These are phyloP conservation scores for Nautilus pompilius DNA, from an alignment of 1,140 invertebrate species.

Conservation along the genomic window DNA sequence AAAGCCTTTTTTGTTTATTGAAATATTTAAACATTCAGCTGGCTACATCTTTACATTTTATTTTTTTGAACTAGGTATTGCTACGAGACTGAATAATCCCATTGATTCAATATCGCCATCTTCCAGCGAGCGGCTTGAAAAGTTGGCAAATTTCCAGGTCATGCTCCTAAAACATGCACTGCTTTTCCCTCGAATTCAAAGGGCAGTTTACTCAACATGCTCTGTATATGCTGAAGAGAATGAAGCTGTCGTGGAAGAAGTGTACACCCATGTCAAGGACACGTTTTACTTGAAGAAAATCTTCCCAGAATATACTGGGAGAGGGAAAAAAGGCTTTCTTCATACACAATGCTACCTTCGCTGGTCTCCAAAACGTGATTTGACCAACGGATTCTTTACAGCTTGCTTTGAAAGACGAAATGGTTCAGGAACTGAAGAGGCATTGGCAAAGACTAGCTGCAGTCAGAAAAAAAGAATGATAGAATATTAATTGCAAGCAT, in stretches of 20 bases:
- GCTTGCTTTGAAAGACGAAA: slow-evolving; percentile 72
- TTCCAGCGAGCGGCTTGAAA: slow-evolving; percentile 30
- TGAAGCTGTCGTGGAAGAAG: slow-evolving; percentile 75
- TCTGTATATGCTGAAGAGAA: slow-evolving; percentile 88
- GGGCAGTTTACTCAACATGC: slow-evolving; percentile 93
- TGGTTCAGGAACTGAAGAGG: too few species aligned
- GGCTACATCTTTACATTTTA: not conserved
- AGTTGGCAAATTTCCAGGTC: slow-evolving; percentile 76
- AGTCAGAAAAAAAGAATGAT: too few species aligned
- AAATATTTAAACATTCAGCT: not conserved
- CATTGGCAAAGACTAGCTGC: too few species aligned
- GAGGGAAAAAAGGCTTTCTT: slow-evolving; percentile 38
- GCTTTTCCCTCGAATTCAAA: slow-evolving; percentile 77
- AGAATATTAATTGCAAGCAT: too few species aligned
- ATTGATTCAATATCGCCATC: slow-evolving; percentile 23
- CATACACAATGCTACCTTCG: slow-evolving; percentile 68
- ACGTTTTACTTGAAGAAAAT: slow-evolving; percentile 28
- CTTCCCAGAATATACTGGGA: slow-evolving; percentile 41
- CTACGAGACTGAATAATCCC: slow-evolving; percentile 37
- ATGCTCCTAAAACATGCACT: slow-evolving; percentile 83
- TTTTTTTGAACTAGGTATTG: slow-evolving; percentile 59
- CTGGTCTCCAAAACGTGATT: slow-evolving; percentile 69
- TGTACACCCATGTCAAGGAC: slow-evolving; percentile 41
- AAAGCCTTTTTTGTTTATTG: too few species aligned
- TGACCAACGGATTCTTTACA: slow-evolving; percentile 92